Base-by-base conservation (phyloP, 2,888 invertebrate species). In the Limnephilus lunatus region DNA sequence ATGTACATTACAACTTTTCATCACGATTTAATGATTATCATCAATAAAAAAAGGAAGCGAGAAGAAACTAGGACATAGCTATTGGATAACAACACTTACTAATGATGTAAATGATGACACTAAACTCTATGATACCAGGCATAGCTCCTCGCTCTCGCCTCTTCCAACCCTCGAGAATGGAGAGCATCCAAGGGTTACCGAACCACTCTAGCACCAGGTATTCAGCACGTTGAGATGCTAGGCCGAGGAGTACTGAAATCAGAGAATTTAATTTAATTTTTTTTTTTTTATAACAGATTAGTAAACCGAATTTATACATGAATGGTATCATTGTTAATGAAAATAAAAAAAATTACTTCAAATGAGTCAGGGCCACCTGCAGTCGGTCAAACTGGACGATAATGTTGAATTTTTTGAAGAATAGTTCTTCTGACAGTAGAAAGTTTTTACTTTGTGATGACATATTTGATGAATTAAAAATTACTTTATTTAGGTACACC, bases 151-250 rank as follows among this genome's bases (percentile, higher is more conserved):
- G 96, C 94, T 98, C 98, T 94, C 97, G 97, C 93, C 97, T 96
- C 94, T 98, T 98, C 98, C 98, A 98, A 94, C 97, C 97, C 7
- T 97, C 97, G 92, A 98, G 96, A 94, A 98, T 96, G 94, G 97
- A 97, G 94, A 97, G 95, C 95, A 98, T 97, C 97, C 97, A 98
- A 14, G 97, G 97, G 93, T 97, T 97, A 0, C 98, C 98, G 93
- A 98, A 97, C 96, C 97, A 97, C 95, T 98, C 98, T 93, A 98
- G 96, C 1, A 97, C 97, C 14, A 98, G 95, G 94, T 97, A 97
- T 95, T 99, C 99, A 82, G 99, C 97, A 91, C 99, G 97, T 96
- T 99, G 98, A 0, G 99, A 99, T 11, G 99, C 99, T 94, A 99
- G 97, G 86, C 99, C 99, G 89, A 99, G 96, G 92, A 99, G 96